Conservation (phyloP, 2,888 invertebrate genomes). For the Mesorhabditis sp. region DNA sequence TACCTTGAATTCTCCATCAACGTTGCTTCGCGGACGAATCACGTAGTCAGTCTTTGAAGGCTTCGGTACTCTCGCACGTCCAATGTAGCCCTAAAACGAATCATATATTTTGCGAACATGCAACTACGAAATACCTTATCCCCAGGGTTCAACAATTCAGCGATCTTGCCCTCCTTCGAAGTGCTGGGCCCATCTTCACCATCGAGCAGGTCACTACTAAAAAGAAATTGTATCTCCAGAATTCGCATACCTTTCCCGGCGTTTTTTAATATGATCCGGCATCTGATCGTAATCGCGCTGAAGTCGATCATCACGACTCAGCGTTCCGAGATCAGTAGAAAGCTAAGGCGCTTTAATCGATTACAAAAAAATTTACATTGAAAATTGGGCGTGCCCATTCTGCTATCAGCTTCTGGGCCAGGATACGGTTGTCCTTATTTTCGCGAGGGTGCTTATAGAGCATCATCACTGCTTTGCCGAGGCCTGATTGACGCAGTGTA, state of each 20-base stretch:
- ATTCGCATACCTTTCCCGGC: conserved; percentile 14
- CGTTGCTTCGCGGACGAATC: conserved; percentile 71
- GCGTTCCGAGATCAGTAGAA: conserved; percentile 80
- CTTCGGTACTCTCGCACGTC: conserved; percentile 83
- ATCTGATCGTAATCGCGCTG: conserved; percentile 85
- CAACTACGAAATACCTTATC: conserved; percentile 25
- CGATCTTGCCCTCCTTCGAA: conserved; percentile 9
- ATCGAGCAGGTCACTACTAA: background rate
- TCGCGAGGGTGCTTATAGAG: conserved; percentile 97
- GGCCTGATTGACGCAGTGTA: conserved; percentile 87
- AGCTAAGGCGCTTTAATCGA: conserved; percentile 69
- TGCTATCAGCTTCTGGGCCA: conserved; percentile 53
- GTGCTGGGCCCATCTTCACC: background rate
- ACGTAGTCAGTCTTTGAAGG: conserved; percentile 96
- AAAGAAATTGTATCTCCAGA: background rate
- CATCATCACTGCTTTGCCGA: conserved; percentile 99
- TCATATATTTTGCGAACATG: background rate
- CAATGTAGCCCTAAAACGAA: conserved; percentile 73
- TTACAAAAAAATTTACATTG: conserved; percentile 14
- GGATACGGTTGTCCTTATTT: conserved; percentile 67
- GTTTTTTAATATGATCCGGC: conserved; percentile 62
- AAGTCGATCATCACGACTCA: conserved; percentile 87
- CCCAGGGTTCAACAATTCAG: conserved; percentile 23
- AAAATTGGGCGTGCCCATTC: conserved; percentile 93
- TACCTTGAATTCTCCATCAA: conserved; percentile 46